phyloP scores from a whole-genome alignment of 1,140 invertebrate species.

The Pissodes strobi region DNA sequence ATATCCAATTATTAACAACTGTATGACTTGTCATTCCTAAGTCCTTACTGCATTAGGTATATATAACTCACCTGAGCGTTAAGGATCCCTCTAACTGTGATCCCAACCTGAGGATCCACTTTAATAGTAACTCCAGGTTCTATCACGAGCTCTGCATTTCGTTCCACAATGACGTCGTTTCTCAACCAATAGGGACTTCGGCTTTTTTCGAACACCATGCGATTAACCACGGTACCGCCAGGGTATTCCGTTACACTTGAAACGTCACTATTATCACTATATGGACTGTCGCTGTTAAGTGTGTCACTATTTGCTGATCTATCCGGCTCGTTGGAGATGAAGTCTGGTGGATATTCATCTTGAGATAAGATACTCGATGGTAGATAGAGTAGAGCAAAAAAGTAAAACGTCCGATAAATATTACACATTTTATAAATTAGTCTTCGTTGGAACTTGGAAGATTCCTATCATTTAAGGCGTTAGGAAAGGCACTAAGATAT shows the following conservation, averaged over 20 bases:
- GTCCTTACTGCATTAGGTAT: too few relatives aligned
- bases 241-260: slow-evolving; percentile 58
- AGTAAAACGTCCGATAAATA: slow-evolving; percentile 1
- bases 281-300: background rate
- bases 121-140: slow-evolving; percentile 84
- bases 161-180: slow-evolving; percentile 80
- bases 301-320: background rate
- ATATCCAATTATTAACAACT: too few relatives aligned
- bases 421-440: slow-evolving; percentile 5
- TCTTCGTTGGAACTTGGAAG: too few relatives aligned
- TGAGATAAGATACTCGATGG: background rate
- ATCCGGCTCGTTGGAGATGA: background rate
- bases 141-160: slow-evolving; percentile 74
- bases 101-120: slow-evolving; percentile 87
- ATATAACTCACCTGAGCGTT: slow-evolving; percentile 81
- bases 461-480: background rate
- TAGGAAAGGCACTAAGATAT: background rate
- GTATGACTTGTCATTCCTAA: too few relatives aligned
- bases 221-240: slow-evolving; percentile 64
- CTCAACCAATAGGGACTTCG: slow-evolving; percentile 78
- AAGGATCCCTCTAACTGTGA: slow-evolving; percentile 85
- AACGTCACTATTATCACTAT: background rate
- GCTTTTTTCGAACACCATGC: slow-evolving; percentile 60
- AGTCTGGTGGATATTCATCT: slow-evolving; percentile 1
- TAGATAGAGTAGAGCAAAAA: background rate